Evolutionary conservation across 1,140 invertebrate genomes (phyloP), one percentile per base, ranked within the genome.

Genomic region (Cydia splendana): DNA sequence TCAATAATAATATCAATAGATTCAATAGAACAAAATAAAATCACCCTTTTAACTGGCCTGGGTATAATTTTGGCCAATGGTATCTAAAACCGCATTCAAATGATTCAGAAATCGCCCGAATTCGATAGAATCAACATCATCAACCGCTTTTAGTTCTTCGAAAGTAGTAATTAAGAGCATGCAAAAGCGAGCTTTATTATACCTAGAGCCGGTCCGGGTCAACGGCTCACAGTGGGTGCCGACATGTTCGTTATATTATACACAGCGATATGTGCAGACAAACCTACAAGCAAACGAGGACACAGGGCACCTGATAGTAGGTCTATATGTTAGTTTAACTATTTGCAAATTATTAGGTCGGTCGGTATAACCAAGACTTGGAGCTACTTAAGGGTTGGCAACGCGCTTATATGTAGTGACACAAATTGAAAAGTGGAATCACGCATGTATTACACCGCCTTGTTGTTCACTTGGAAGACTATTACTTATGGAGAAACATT

Each of bases 151-250:
- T 79, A 79, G 73, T 83, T 86, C 77, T 69, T 69, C 45, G 78
- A 84, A 88, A 85, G 83, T 84, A 84, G 81, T 87, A 87, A 88
- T 89, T 85, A 90, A 86, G 77, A 87, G 85, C 81, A 84, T 81
- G 80, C 82, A 77, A 80, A 82, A 79, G 74, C 74, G 80, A 85
- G 84, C 78, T 86, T 88, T 86, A 82, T 82, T 76, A 83, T 82
- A 80, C 78, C 79, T 75, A 77, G 81, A 81, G 79, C 34, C 51
- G 79, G 77, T 75, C 77, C 62, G 75, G 76, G 57, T 80, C 15
- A 71, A 67, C 28, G 65, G 30, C 65, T 38, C 65, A 15, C 30
- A 6, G 65, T 67, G 71, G 48, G 48, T 45, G 71, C 48, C 38
- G 38, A 74, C 18, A 24, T 62, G 51, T n/a, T n/a, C 6, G 15